Evolutionary conservation across 2,113 vertebrate species (phyloP), one percentile per base, ranked within the genome.

Genomic region (Clupea harengus): DNA sequence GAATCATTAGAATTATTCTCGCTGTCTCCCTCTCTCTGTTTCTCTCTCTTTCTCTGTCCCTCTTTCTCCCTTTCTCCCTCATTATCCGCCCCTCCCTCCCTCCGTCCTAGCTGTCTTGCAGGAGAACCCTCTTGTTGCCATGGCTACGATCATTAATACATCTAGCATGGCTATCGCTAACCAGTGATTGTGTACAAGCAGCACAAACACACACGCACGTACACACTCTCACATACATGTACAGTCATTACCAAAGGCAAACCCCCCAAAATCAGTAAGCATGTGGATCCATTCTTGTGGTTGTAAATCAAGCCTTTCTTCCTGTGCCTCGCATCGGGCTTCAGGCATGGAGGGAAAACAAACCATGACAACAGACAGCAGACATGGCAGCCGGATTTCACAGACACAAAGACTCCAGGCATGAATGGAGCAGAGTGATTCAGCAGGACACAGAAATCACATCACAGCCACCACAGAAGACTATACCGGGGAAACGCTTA

Each of bases 111-210:
- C 44, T 47, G 32, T 78, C 72, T 78, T 78, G 72, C 25, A 32
- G 72, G 72, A 81, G 90, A 91, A 86, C 88, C 89, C 87, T 92
- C 91, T 80, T 89, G 94, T 95, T 95, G 91, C 93, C 90, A 94
- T 94, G 92, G 91, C 86, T 91, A 93, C 93, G 91, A 92, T 93
- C 93, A 92, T 93, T 93, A 93, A 93, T 92, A 94, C 93, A 94
- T 95, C 93, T 95, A 92, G 91, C 92, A 90, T 89, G 88, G 87
- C 91, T 90, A 91, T 93, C 78, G 85, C 81, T 82, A 18, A 49
- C 82, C 45, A 82, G 44, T 22, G 82, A 45, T 46, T 60, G 83
- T 72, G 47, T 84, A 47, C 60, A 44, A 32, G 57, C 60, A 83
- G 9, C 81, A 80, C 28, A 83, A 83, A 13, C 6, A 11, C 88